A percentile compares a stretch with the other conserved stretches of the same genome.
These are phyloP conservation scores for Onthophagus sagittarius DNA, from an alignment of 2,888 invertebrate genomes.

Conservation along the genomic window DNA sequence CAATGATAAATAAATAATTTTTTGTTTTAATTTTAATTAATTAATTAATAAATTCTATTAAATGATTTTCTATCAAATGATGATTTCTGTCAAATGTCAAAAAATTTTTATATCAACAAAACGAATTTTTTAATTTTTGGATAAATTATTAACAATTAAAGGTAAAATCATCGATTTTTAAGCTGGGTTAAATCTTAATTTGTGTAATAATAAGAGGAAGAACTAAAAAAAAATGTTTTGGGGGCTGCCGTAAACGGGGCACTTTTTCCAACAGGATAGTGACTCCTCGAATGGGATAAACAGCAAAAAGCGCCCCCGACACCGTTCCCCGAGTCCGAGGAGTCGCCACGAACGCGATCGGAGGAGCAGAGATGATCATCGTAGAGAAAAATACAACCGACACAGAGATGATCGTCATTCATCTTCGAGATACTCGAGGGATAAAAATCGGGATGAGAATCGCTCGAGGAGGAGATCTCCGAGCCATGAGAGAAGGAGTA, in stretches of 20 bases:
- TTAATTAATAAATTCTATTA: no score
- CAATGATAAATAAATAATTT: no score
- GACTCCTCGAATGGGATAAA: constrained; percentile 1
- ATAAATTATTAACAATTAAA: no score
- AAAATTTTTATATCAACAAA: no score
- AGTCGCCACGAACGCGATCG: neutral
- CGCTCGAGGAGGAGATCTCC: constrained; percentile 20
- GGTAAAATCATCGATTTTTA: no score
- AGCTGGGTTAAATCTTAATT: no score
- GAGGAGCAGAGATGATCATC: constrained; percentile 12
- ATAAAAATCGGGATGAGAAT: constrained; percentile 29
- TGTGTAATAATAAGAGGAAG: constrained; percentile 9
- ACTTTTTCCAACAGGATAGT: neutral
- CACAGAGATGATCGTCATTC: constrained; percentile 31
- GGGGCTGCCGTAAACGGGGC: neutral
- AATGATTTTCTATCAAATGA: no score
- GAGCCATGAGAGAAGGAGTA: constrained; percentile 35
- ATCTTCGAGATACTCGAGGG: constrained; percentile 26
- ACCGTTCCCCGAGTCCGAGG: neutral
- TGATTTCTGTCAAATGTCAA: no score
- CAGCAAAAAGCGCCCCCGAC: neutral
- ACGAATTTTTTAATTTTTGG: no score
- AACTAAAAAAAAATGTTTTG: constrained; percentile 15
- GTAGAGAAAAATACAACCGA: constrained; percentile 16
- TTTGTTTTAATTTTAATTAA: no score